Percentiles rank a stretch among this genome's conserved stretches.
These are phyloP conservation scores for Laothoe populi DNA, from an alignment of 2,888 invertebrate species.

Conservation along the genomic window DNA sequence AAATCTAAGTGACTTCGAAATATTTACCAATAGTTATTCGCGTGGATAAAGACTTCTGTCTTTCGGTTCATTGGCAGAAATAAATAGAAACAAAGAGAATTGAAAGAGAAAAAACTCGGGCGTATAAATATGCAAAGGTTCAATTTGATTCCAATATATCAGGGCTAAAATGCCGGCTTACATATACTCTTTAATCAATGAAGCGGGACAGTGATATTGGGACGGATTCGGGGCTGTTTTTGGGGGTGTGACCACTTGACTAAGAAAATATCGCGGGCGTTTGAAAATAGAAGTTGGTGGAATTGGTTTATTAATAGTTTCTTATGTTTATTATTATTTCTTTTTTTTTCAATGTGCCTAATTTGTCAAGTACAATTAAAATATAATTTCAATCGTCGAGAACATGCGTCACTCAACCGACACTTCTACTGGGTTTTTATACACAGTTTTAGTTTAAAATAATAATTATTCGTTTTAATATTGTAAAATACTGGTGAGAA, in stretches of 20 bases:
- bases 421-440: no score
- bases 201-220: not conserved
- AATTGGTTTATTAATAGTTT: no score
- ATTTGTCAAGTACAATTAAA: no score
- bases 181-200: conserved; percentile 25
- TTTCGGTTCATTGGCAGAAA: not conserved
- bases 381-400: no score
- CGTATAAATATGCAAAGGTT: conserved; percentile 4
- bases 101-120: not conserved
- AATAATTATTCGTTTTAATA: no score
- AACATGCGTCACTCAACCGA: no score
- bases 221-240: not conserved
- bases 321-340: no score
- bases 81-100: not conserved
- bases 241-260: not conserved
- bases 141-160: not conserved
- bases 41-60: not conserved
- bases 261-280: not conserved
- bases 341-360: no score
- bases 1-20: no score
- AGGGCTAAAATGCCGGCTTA: not conserved
- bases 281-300: not conserved
- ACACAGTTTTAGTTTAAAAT: no score
- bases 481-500: no score
- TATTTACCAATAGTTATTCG: no score